Conservation (phyloP, 2,797 vertebrate species). For the Pipistrellus pygmaeus region DNA sequence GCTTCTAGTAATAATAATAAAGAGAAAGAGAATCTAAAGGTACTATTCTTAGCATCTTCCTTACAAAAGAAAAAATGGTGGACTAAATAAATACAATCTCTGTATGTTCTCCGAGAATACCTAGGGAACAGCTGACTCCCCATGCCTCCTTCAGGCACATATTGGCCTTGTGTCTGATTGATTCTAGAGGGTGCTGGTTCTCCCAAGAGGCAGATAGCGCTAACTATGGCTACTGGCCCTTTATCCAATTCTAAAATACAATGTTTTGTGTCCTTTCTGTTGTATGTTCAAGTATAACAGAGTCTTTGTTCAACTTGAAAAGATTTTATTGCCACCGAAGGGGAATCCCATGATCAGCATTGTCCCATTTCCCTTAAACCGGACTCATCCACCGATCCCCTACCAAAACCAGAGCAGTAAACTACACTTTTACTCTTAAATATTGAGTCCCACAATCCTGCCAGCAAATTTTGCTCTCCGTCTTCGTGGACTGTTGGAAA, state of each 20-base stretch:
- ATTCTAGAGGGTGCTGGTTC: not conserved
- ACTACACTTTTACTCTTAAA: not conserved
- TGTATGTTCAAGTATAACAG: conserved; percentile 43
- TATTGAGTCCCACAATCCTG: not conserved
- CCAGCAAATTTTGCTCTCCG: not conserved
- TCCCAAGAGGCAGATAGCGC: not conserved
- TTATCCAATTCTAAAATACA: conserved; percentile 48
- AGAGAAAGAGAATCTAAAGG: not conserved
- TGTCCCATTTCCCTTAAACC: not conserved
- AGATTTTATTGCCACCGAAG: conserved; percentile 8
- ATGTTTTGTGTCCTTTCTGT: conserved; percentile 31
- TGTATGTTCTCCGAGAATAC: not conserved
- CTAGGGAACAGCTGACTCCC: not conserved
- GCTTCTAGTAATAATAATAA: too few relatives aligned
- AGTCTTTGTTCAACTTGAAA: conserved; percentile 26
- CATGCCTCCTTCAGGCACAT: not conserved
- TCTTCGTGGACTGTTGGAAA: not conserved
- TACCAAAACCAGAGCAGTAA: not conserved
- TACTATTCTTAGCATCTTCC: not conserved
- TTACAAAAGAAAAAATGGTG: not conserved
- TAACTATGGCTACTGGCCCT: not conserved
- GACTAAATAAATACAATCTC: conserved; percentile 15
- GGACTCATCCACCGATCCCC: not conserved
- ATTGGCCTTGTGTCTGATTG: not conserved
- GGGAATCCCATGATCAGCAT: not conserved